Percentiles rank a stretch among this genome's conserved stretches.
These are phyloP conservation scores for Eubasilissa splendida DNA, from an alignment of 2,888 invertebrate genomes.

Conservation along the genomic window DNA sequence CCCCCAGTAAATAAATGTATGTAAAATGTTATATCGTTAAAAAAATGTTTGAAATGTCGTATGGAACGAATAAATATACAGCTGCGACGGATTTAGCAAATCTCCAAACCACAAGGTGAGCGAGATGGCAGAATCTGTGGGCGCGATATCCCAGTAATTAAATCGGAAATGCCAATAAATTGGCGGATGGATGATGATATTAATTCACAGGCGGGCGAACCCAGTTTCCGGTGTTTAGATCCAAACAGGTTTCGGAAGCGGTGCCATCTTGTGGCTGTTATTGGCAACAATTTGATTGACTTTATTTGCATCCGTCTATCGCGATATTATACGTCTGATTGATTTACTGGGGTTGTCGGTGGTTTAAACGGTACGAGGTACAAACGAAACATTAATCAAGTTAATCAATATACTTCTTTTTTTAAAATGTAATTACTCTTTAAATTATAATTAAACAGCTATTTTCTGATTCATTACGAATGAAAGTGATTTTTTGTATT, in stretches of 20 bases:
- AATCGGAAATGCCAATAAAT: conserved; percentile 51
- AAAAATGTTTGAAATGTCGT: not conserved
- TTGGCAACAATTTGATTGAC: conserved; percentile 48
- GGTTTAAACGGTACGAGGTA: not conserved
- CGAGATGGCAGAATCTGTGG: not conserved
- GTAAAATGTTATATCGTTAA: too few relatives aligned
- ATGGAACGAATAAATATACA: not conserved
- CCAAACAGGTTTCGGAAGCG: conserved; percentile 41
- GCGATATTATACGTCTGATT: conserved; percentile 4
- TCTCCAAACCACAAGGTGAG: not conserved
- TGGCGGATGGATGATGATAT: conserved; percentile 54
- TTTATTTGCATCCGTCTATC: conserved; percentile 38
- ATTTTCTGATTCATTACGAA: too few relatives aligned
- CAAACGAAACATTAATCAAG: too few relatives aligned
- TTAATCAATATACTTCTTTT: too few relatives aligned
- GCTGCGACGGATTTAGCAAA: not conserved
- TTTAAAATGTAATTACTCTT: too few relatives aligned
- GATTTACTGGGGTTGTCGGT: not conserved
- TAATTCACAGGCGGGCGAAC: conserved; percentile 43
- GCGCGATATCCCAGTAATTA: conserved; percentile 21
- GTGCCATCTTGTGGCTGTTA: conserved; percentile 45
- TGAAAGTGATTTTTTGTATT: too few relatives aligned
- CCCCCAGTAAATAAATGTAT: too few relatives aligned
- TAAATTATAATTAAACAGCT: too few relatives aligned
- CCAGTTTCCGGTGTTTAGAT: conserved; percentile 45